Base-by-base conservation (phyloP, 2,113 vertebrate species). In the Tupaia tana region DNA sequence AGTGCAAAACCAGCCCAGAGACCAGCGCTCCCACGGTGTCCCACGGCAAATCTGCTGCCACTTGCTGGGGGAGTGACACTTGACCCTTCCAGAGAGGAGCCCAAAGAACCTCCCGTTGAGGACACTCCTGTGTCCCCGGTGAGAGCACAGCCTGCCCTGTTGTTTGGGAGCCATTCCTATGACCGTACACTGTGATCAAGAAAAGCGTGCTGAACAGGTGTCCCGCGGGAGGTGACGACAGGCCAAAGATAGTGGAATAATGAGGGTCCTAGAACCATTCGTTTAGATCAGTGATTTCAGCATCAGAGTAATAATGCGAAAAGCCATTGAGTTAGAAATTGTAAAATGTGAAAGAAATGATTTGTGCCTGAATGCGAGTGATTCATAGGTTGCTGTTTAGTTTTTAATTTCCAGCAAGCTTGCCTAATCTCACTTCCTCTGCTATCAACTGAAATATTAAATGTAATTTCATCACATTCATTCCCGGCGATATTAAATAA, bases 321-420 rank as follows among this genome's bases (percentile, higher is more conserved):
- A 96, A 93, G 4, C 2, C 29, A 95, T 67, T 92, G 90, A 84
- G 5, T 25, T 4, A 70, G 34, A 81, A 91, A 81, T 89, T 22
- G 69, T 24, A 64, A 93, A 82, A 90, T 61, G 29, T 19, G 88
- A 84, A 85, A 93, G 63, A 90, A 91, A 93, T 90, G 88, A 54
- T 34, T 94, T 80, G 89, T 97, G 85, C 64, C 73, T 82, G 52
- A 27, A 52, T 14, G 69, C 58, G 10, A 61, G 90, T 92, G 94
- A 96, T 96, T 96, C 93, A 86, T 27, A 70, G 81, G 83, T 77
- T 34, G 92, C 90, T 92, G 12, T 69, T 95, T 89, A 67, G 58
- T 63, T 95, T 97, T 97, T 95, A 95, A 97, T 96, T 96, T 97
- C 83, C 19, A 97, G 94, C 29, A 91, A 96, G 86, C 79, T 95